Percentiles rank a stretch among this genome's conserved stretches.
These are phyloP conservation scores for Pomacea maculata DNA, from an alignment of 1,140 invertebrate species.

Conservation along the genomic window DNA sequence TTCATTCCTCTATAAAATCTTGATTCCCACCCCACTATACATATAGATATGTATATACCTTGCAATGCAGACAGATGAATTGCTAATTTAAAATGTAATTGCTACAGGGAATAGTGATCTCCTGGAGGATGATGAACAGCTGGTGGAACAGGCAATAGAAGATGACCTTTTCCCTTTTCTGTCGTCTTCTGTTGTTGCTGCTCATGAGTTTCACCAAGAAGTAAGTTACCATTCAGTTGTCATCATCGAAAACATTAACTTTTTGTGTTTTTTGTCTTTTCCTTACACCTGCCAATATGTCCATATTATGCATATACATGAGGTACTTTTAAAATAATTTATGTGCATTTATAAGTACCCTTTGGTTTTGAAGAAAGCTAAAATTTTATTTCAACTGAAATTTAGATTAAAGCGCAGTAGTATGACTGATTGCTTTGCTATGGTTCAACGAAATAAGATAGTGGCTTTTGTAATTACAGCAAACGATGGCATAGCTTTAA, in stretches of 20 bases:
- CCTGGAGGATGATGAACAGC: conserved; percentile 78
- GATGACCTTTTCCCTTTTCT: conserved; percentile 84
- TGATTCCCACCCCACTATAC: background rate
- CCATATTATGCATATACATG: background rate
- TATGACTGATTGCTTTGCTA: too few species aligned
- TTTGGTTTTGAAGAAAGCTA: too few species aligned
- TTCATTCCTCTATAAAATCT: background rate
- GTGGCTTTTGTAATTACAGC: too few species aligned
- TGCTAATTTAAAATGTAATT: background rate
- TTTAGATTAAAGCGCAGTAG: too few species aligned
- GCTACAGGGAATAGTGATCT: conserved; percentile 37
- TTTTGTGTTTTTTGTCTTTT: background rate
- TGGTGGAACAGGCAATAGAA: conserved; percentile 81
- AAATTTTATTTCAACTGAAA: too few species aligned
- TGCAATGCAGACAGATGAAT: background rate
- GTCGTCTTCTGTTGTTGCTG: conserved; percentile 77
- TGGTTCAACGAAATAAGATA: background rate
- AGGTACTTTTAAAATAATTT: background rate
- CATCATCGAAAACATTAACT: background rate
- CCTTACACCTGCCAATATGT: background rate
- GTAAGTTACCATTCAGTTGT: conserved; percentile 63
- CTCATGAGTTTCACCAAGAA: conserved; percentile 76
- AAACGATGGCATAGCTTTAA: too few species aligned
- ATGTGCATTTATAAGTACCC: too few species aligned
- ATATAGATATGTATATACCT: background rate